Evolutionary conservation across 2,888 invertebrate species (phyloP).

Genomic region (Odontothrips loti): DNA sequence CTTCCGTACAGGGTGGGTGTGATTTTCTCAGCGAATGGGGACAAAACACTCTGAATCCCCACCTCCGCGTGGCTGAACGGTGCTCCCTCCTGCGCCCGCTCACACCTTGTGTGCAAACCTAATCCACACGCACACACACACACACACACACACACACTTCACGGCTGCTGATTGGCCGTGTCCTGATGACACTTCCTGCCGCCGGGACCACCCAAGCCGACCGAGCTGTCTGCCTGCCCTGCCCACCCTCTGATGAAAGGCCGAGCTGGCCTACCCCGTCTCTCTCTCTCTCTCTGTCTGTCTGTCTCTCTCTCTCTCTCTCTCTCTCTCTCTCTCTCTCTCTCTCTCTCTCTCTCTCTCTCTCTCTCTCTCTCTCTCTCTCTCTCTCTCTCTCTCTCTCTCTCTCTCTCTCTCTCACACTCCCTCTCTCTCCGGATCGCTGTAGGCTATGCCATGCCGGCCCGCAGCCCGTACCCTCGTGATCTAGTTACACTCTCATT

Average conservation of each 20-base stretch:
- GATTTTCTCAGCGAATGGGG: neutral
- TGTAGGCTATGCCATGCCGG: neutral
- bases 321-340: neutral
- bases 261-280: neutral
- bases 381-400: neutral
- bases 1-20: neutral
- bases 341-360: neutral
- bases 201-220: neutral
- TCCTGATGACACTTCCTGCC: neutral
- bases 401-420: neutral
- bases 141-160: no score
- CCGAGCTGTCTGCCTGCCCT: neutral
- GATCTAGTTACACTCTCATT: conserved; percentile 11
- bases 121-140: no score
- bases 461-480: neutral
- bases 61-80: no score
- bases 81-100: neutral
- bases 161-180: neutral
- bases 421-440: no score
- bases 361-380: neutral
- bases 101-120: no score
- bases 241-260: neutral
- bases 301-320: neutral
- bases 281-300: neutral
- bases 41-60: neutral